Percentiles rank a stretch among this genome's conserved stretches.
Evolutionary conservation across 2,888 invertebrate genomes (phyloP).

Genomic region (Herminia tarsipennalis): DNA sequence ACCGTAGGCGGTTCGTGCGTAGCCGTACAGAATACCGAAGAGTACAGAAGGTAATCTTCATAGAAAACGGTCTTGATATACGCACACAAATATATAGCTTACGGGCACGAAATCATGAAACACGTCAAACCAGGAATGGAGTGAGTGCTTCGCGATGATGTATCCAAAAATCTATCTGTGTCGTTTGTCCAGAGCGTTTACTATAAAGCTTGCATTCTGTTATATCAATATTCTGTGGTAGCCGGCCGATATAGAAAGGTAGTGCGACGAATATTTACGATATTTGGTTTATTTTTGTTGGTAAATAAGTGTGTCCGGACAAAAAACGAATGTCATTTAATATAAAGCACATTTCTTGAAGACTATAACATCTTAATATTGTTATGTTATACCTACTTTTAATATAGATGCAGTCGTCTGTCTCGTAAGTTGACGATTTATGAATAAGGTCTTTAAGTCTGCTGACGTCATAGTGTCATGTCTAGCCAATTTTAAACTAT

Average conservation of each 20-base stretch:
- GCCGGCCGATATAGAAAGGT: constrained; percentile 56
- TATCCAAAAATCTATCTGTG: no score
- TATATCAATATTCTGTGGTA: no score
- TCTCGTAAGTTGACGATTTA: constrained; percentile 11
- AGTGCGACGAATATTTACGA: constrained; percentile 56
- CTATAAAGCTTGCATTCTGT: no score
- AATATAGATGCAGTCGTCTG: constrained; percentile 22
- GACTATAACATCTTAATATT: constrained; percentile 3
- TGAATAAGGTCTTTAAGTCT: constrained; percentile 8
- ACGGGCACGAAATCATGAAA: no score
- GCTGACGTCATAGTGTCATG: constrained; percentile 37
- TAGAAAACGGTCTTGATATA: no score
- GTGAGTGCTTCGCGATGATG: no score
- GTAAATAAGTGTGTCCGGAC: constrained; percentile 60
- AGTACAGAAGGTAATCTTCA: no score
- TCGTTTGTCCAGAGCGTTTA: no score
- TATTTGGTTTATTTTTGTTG: constrained; percentile 64
- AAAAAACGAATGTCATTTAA: constrained; percentile 26
- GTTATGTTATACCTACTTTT: constrained; percentile 16
- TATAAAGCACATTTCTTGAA: constrained; percentile 15
- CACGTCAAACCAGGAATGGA: no score
- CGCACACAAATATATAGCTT: no score
- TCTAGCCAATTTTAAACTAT: constrained; percentile 14
- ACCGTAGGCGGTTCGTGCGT: constrained; percentile 81
- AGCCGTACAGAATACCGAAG: no score